A percentile compares a stretch with the other conserved stretches of the same genome.
Conservation (phyloP, 2,113 vertebrate genomes). For the Tachysurus fulvidraco region DNA sequence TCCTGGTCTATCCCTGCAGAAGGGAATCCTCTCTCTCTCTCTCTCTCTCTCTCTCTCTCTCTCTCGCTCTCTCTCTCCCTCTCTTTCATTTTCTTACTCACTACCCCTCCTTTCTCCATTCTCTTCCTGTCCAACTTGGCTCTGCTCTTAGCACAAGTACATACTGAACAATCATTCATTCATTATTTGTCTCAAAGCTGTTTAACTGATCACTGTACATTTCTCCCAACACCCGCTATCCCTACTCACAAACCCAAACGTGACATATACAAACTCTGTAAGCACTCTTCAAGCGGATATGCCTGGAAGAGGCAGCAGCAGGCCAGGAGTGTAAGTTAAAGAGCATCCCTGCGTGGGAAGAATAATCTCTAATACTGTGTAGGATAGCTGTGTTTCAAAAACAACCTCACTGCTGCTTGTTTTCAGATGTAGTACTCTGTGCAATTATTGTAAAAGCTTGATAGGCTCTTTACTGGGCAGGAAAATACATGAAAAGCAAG, state of each 20-base stretch:
- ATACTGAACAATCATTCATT: slow-evolving; percentile 37
- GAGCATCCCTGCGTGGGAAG: slow-evolving; percentile 52
- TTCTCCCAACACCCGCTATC: neutral
- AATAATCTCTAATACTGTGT: slow-evolving; percentile 54
- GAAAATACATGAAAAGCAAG: neutral
- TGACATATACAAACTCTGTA: neutral
- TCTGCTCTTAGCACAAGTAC: slow-evolving; percentile 16
- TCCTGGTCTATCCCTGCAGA: slow-evolving; percentile 27
- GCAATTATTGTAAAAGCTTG: neutral
- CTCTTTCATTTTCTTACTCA: neutral
- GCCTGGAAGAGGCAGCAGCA: slow-evolving; percentile 7
- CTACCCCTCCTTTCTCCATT: neutral
- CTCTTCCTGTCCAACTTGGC: neutral
- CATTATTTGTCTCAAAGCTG: slow-evolving; percentile 53
- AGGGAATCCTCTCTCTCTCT: slow-evolving; percentile 34
- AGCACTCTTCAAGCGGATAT: neutral
- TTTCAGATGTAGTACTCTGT: neutral
- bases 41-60: slow-evolving; percentile 1
- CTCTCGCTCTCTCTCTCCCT: neutral
- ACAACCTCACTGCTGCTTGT: neutral
- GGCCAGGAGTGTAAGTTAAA: slow-evolving; percentile 46
- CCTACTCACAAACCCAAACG: slow-evolving; percentile 20
- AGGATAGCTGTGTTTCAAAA: slow-evolving; percentile 32
- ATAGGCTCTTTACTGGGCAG: neutral
- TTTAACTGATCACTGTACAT: slow-evolving; percentile 40